These are phyloP conservation scores for Ectemnius continuus DNA, from an alignment of 2,888 invertebrate species.

Conservation along the genomic window DNA sequence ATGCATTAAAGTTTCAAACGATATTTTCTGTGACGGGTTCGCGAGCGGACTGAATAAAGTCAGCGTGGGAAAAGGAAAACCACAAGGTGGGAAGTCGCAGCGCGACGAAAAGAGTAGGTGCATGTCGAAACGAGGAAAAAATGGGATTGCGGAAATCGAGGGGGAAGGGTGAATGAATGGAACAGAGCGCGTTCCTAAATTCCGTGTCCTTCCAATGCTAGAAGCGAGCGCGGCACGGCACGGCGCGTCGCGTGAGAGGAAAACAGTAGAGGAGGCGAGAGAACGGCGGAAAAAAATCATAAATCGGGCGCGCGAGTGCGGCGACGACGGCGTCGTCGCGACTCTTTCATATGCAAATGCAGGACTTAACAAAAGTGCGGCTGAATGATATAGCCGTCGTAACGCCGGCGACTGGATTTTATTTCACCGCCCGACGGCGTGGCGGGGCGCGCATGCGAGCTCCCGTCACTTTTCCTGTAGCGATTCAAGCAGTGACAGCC, in stretches of 20 bases:
- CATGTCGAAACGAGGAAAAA: too few species aligned
- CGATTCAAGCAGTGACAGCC: not conserved
- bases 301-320: slow-evolving; percentile 62
- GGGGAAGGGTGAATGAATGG: slow-evolving; percentile 8
- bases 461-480: not conserved
- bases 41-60: not conserved
- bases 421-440: slow-evolving; percentile 46
- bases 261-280: not conserved
- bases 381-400: slow-evolving; percentile 58
- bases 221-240: not conserved
- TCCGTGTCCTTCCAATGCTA: slow-evolving; percentile 29
- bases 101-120: too few species aligned
- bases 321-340: slow-evolving; percentile 3
- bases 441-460: slow-evolving; percentile 20
- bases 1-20: slow-evolving; percentile 17
- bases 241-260: not conserved
- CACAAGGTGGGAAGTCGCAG: too few species aligned
- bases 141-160: slow-evolving; percentile 9
- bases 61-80: too few species aligned
- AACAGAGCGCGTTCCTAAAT: slow-evolving; percentile 29
- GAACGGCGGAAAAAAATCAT: slow-evolving; percentile 59
- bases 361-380: slow-evolving; percentile 68
- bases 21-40: not conserved
- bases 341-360: slow-evolving; percentile 73
- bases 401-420: slow-evolving; percentile 48